Conservation (phyloP, 2,888 invertebrate genomes). For the Pandemis heparana region DNA sequence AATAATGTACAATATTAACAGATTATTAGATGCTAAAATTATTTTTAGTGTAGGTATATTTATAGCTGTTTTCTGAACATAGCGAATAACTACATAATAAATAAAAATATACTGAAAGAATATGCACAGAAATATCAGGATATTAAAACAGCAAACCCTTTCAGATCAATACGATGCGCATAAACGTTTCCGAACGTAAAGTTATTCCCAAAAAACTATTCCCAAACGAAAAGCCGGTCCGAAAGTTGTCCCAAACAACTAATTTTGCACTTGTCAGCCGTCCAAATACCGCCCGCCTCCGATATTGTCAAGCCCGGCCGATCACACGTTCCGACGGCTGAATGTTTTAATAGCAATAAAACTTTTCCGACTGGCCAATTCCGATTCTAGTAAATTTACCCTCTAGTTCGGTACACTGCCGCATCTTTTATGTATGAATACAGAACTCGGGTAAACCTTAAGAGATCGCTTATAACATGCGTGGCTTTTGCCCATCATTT, state of each 20-base stretch:
- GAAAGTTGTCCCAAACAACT: conserved; percentile 44
- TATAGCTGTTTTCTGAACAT: too few relatives aligned
- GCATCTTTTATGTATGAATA: conserved; percentile 41
- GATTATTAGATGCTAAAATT: too few relatives aligned
- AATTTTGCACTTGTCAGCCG: conserved; percentile 47
- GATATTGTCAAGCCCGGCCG: conserved; percentile 38
- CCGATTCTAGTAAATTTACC: conserved; percentile 41
- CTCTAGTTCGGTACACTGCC: conserved; percentile 30
- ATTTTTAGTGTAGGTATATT: too few relatives aligned
- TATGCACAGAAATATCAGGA: neutral
- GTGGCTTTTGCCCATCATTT: neutral
- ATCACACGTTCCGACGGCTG: conserved; percentile 42
- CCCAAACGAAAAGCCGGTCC: conserved; percentile 31
- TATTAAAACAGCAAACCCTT: neutral
- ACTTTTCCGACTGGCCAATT: conserved; percentile 45
- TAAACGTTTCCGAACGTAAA: conserved; percentile 6
- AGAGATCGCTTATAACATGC: neutral
- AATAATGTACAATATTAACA: too few relatives aligned
- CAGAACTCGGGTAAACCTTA: neutral
- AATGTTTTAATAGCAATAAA: conserved; percentile 51
- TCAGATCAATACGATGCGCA: conserved; percentile 3
- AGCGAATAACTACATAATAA: too few relatives aligned
- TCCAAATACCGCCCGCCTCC: conserved; percentile 32
- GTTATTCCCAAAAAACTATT: conserved; percentile 42
- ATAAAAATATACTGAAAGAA: too few relatives aligned